Base-by-base conservation (phyloP, 1,140 invertebrate species). In the Xylocopa sonorina region DNA sequence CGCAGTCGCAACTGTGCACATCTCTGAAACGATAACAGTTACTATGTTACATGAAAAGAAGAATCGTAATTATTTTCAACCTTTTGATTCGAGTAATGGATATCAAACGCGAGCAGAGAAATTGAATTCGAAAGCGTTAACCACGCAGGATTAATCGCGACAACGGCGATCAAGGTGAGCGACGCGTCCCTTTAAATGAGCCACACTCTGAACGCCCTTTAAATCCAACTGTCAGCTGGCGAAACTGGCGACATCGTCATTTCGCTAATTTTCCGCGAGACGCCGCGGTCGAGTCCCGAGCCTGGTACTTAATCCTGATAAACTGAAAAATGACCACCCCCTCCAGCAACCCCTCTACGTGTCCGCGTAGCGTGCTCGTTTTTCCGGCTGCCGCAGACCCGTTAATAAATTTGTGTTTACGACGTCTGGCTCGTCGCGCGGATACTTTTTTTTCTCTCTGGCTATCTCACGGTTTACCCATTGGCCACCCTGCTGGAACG, bases 351-450 rank as follows among this genome's bases (percentile, higher is more conserved):
- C n/a, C n/a, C n/a, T n/a, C n/a, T n/a, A n/a, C 14, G 46, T 46
- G 66, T 75, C 72, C 29, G n/a, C 14, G 60, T 41, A n/a, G 55
- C 14, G 18, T 43, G 12, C 57, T 63, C 51, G 69, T 67, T 83
- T 67, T 81, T 79, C 46, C 57, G 53, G 57, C 62, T 60, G 62
- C 32, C 18, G 63, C 63, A 34, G 77, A 32, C 50, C 79, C 67
- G 86, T 86, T 88, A 88, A 88, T 88, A 88, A 88, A 88, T 88
- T 88, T 82, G 83, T 86, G 72, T 88, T 88, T 87, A 88, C 83
- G 77, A 51, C 72, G 82, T 82, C 81, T 81, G 68, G 2, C 57
- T 41, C 69, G 86, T 76, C 63, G 72, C n/a, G 43, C 43, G 57
- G 69, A 60, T 80, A 87, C 87, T 88, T 88, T 82, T 84, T 88